Base-by-base conservation (phyloP, 2,797 vertebrate genomes). In the Thaleichthys pacificus region DNA sequence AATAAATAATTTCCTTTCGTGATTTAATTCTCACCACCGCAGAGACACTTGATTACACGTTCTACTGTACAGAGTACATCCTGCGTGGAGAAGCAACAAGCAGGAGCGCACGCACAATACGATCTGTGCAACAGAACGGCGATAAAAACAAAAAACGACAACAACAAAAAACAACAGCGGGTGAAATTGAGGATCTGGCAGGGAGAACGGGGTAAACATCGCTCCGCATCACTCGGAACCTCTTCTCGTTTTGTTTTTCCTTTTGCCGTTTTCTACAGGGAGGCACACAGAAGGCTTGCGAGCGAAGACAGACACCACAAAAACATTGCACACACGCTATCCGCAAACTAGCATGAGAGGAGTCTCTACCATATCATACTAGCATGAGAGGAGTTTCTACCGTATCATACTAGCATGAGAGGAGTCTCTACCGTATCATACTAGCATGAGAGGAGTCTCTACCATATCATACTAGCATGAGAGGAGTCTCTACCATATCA, bases 271-370 rank as follows among this genome's bases (percentile, higher is more conserved):
- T 80, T 70, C 72, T 76, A 84, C 57, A 82, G 82, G 90, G 88
- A 32, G 32, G 89, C 88, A 91, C 89, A 89, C 78, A 82, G 83
- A 89, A 91, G 89, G 88, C 81, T 85, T 79, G 80, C 35, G 57
- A 70, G 80, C 76, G 77, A 71, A 77, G 21, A 69, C 65, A 30
- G 69, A 71, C 66, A 51, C 71, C 35, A 65, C 71, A 68, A 49
- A 35, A 63, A 69, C 66, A 62, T 28, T 21, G 71, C 42, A 68
- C 76, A 74, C 64, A 56, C 62, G 47, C 47, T 35, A 61, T 66
- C 38, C 80, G 73, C 83, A 80, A 68, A 73, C 47, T 4, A 28
- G 78, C 72, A 68, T 42, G 51, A 65, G 71, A 30, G 74, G 61
- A 19, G 32, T 35, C 5, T 35, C 28, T 3, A 28, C 4, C 28